Percentiles rank a stretch among this genome's conserved stretches.
phyloP scores from a whole-genome alignment of 2,797 vertebrate genomes.

The Philypnodon macrostomus region DNA sequence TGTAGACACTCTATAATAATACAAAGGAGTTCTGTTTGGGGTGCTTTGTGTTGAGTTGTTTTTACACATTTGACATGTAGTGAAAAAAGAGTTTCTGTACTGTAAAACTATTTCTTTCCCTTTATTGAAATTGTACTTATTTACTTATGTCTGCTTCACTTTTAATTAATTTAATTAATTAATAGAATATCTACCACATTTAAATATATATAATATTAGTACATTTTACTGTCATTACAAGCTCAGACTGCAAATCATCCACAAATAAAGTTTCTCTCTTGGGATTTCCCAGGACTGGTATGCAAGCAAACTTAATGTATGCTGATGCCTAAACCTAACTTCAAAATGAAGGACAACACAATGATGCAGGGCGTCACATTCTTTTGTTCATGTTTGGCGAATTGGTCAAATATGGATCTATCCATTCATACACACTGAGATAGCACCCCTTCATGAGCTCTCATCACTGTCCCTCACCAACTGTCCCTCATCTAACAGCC shows the following conservation, averaged over 20 bases:
- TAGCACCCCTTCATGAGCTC: constrained; percentile 44
- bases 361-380: constrained; percentile 1
- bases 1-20: constrained; percentile 12
- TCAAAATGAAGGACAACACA: background rate
- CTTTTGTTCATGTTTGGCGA: constrained; percentile 53
- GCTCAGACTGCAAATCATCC: too few relatives aligned
- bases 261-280: too few relatives aligned
- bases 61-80: constrained; percentile 1
- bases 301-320: too few relatives aligned
- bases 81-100: background rate
- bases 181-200: too few relatives aligned
- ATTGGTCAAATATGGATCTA: constrained; percentile 56
- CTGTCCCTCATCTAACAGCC: constrained; percentile 84
- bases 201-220: too few relatives aligned
- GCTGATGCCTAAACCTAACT: background rate
- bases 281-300: constrained; percentile 17
- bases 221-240: too few relatives aligned
- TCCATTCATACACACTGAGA: constrained; percentile 51
- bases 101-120: constrained; percentile 6
- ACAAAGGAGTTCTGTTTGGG: constrained; percentile 43
- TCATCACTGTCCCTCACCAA: constrained; percentile 65
- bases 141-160: too few relatives aligned
- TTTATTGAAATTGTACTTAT: too few relatives aligned
- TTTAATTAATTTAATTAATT: too few relatives aligned
- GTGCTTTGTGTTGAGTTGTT: constrained; percentile 45